Conservation (phyloP, 2,888 invertebrate species). For the Stenodera caucasica region DNA sequence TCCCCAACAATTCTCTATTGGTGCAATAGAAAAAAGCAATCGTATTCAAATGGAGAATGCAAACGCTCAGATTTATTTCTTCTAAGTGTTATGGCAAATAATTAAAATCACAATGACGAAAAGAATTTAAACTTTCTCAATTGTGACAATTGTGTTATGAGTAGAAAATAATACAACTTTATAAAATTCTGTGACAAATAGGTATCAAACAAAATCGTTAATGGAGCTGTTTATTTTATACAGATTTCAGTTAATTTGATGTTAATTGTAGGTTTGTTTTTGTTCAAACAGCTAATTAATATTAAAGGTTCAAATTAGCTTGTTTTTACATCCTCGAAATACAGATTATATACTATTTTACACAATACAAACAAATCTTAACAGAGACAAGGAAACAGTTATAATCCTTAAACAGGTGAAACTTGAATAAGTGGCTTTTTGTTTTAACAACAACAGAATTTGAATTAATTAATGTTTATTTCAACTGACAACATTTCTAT, state of each 20-base stretch:
- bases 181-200: too few relatives aligned
- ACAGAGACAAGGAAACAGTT: not conserved
- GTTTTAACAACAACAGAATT: not conserved
- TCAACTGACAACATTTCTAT: not conserved
- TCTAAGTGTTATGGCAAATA: constrained; percentile 27
- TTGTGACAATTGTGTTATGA: too few relatives aligned
- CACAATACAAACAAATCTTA: not conserved
- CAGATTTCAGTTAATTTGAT: not conserved
- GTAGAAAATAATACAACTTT: too few relatives aligned
- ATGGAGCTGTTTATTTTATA: not conserved
- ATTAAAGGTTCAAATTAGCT: not conserved
- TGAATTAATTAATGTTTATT: not conserved
- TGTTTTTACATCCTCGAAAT: not conserved
- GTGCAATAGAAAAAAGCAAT: constrained; percentile 12
- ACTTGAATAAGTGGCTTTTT: not conserved
- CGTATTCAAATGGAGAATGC: constrained; percentile 22
- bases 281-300: not conserved
- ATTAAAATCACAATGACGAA: not conserved
- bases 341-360: not conserved
- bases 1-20: not conserved
- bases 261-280: not conserved
- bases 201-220: not conserved
- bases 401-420: constrained; percentile 3
- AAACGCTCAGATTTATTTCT: constrained; percentile 29
- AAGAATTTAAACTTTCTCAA: not conserved